Base-by-base conservation (phyloP, 2,797 vertebrate genomes). In the Acipenser oxyrinchus region DNA sequence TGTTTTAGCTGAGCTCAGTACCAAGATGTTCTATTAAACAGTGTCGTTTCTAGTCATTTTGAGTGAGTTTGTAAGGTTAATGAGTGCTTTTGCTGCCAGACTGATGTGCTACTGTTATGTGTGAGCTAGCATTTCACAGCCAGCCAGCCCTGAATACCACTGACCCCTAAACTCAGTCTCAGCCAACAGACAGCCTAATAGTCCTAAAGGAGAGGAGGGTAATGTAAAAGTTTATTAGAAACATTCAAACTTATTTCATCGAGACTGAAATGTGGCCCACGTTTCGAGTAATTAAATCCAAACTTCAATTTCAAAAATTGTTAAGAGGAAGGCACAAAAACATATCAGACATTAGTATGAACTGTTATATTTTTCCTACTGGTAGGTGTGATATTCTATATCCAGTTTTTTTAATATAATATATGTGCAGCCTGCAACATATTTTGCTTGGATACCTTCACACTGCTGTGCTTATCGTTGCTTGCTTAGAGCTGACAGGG, bases 381-480 rank as follows among this genome's bases (percentile, higher is more conserved):
- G 69, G 75, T 75, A 81, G 79, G 83, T 86, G 82, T 81, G 80
- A 86, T 77, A 77, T 80, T 83, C 75, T 75, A 69, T 76, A 79
- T 82, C 73, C 79, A 83, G 75, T 2, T 75, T 77, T 62, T 81
- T 75, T 81, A 78, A 82, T 76, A 78, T 83, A 80, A 80, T 76
- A 71, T 73, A 68, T 62, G 62, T 75, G 68, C 72, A 75, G 75
- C 71, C 77, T 75, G 63, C 71, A 75, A 79, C 77, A 77, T 87
- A 79, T 88, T 89, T 83, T 74, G 76, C 79, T 89, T 89, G 89
- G 88, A 85, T 18, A 4, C 11, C 11, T 67, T 62, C 67, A 71
- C 69, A 65, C 72, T 68, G 60, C 80, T 74, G 75, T 72, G 67
- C 76, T 70, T 49, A 69, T 82, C 73, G 66, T 75, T 73, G 75